Evolutionary conservation across 1,140 invertebrate species (phyloP).

Genomic region (Zaprionus ghesquierei): DNA sequence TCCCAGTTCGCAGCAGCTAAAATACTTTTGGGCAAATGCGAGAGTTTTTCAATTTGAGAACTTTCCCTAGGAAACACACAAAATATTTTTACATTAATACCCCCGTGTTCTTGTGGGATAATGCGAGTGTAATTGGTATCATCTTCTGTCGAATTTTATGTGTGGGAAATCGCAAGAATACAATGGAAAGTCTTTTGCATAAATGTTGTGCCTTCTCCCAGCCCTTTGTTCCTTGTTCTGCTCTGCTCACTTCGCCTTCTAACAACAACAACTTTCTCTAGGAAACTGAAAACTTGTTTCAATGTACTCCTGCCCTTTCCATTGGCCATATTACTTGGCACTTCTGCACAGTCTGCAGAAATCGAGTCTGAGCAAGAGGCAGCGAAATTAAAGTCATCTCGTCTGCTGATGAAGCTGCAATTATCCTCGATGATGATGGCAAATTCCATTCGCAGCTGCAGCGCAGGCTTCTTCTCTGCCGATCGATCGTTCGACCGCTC

Average conservation of each 20-base stretch:
- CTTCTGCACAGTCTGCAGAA: not conserved
- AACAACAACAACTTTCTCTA: constrained; percentile 7
- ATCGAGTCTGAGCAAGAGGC: not conserved
- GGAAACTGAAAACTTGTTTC: constrained; percentile 18
- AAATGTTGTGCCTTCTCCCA: not conserved
- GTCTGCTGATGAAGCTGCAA: constrained; percentile 47
- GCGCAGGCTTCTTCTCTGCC: not conserved
- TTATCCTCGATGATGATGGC: constrained; percentile 68
- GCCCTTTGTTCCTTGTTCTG: not conserved
- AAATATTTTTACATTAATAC: not conserved
- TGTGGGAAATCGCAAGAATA: not conserved
- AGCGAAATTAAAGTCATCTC: constrained; percentile 16
- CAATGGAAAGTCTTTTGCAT: not conserved
- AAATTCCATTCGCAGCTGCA: constrained; percentile 58
- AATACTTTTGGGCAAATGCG: constrained; percentile 8
- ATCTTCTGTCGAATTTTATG: not conserved
- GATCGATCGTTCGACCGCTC: constrained; percentile 11
- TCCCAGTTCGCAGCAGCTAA: constrained; percentile 4
- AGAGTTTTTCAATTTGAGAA: constrained; percentile 19
- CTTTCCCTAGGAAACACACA: not conserved
- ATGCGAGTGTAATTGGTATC: not conserved
- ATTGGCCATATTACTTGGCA: not conserved
- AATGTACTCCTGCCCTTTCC: not conserved
- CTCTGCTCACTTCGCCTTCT: not conserved
- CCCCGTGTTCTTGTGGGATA: not conserved